Conservation (phyloP, 1,140 invertebrate species). For the Hestina assimilis region DNA sequence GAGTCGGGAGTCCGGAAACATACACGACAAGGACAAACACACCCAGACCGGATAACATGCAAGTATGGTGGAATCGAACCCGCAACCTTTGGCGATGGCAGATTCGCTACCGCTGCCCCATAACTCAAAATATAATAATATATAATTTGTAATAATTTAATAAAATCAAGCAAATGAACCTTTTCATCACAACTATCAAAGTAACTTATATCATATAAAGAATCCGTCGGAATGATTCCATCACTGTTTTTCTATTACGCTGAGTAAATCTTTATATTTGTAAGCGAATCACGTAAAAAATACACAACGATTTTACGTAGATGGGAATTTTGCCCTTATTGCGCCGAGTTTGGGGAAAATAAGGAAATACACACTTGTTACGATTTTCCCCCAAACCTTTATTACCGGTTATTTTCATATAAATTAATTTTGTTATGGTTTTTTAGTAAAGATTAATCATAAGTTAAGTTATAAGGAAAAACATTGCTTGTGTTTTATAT, state of each 20-base stretch:
- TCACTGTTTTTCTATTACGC: neutral
- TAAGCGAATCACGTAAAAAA: conserved; percentile 1
- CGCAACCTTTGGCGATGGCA: too few relatives aligned
- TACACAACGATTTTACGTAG: neutral
- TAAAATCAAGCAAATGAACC: too few relatives aligned
- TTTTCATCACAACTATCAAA: too few relatives aligned
- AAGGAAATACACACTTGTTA: neutral
- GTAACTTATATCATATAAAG: neutral
- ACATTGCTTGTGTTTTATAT: too few relatives aligned
- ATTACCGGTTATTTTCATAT: neutral
- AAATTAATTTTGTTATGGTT: neutral
- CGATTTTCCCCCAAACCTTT: neutral
- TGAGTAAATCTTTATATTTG: neutral
- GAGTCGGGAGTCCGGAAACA: too few relatives aligned
- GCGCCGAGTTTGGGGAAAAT: neutral
- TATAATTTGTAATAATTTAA: too few relatives aligned
- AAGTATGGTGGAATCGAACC: too few relatives aligned
- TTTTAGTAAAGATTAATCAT: neutral
- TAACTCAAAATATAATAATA: too few relatives aligned
- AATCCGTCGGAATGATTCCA: too few relatives aligned
- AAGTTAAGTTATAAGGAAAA: neutral
- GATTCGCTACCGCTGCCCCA: too few relatives aligned
- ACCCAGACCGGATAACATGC: too few relatives aligned
- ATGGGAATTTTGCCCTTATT: neutral
- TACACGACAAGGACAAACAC: too few relatives aligned